Evolutionary conservation across 2,888 invertebrate genomes (phyloP).

Genomic region (Coremacera marginata): DNA sequence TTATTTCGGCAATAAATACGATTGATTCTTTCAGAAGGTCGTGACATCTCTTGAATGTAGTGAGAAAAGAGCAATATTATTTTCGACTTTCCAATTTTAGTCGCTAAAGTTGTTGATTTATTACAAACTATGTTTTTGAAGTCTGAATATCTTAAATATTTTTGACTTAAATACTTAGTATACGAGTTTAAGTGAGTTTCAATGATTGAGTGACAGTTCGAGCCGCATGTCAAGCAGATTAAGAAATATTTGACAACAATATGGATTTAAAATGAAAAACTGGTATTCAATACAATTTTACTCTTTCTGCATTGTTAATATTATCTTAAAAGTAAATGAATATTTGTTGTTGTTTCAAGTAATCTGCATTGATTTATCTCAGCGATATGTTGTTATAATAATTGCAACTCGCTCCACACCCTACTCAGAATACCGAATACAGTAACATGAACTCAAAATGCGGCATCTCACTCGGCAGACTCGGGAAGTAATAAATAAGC

Average conservation of each 20-base stretch:
- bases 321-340: neutral
- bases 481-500: neutral
- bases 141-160: too few species aligned
- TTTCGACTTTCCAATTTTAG: neutral
- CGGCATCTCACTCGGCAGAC: neutral
- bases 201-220: neutral
- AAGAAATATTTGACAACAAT: slow-evolving; percentile 17
- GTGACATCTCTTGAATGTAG: neutral
- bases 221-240: slow-evolving; percentile 16
- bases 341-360: slow-evolving; percentile 3
- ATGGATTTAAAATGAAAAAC: neutral
- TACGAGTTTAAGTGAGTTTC: neutral
- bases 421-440: neutral
- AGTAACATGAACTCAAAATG: too few species aligned
- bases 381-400: slow-evolving; percentile 6
- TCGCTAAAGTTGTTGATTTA: too few species aligned
- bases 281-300: neutral
- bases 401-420: slow-evolving; percentile 8
- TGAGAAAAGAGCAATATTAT: neutral
- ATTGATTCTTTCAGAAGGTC: neutral
- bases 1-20: neutral
- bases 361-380: slow-evolving; percentile 31
- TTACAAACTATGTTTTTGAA: too few species aligned
- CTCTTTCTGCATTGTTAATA: neutral
- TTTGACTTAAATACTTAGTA: too few species aligned